Conservation (phyloP, 2,113 vertebrate species). For the Sylvietta virens region DNA sequence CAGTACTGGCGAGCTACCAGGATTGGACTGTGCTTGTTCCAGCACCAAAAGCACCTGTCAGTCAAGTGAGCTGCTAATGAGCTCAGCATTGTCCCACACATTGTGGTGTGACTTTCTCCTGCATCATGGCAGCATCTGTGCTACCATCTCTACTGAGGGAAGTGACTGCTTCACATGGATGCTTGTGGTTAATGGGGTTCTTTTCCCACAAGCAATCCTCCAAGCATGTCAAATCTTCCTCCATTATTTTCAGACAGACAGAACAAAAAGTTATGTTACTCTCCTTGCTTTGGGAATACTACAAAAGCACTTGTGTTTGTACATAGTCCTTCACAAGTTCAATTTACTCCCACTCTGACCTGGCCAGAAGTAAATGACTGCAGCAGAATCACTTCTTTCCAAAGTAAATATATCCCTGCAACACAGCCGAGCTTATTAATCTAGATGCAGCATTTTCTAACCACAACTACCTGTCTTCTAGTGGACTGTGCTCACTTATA, state of each 20-base stretch:
- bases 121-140: neutral
- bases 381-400: neutral
- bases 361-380: neutral
- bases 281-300: neutral
- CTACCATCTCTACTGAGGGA: neutral
- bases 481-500: neutral
- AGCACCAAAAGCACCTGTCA: neutral
- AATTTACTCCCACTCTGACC: neutral
- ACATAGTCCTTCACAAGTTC: neutral
- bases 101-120: neutral
- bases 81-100: neutral
- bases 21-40: neutral
- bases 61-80: neutral
- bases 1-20: neutral
- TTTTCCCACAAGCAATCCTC: neutral
- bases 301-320: neutral
- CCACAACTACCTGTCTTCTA: neutral
- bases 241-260: neutral
- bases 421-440: neutral
- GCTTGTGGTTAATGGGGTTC: neutral
- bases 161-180: neutral
- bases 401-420: neutral
- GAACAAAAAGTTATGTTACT: neutral
- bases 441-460: neutral
- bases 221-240: neutral